Conservation (phyloP, 2,888 invertebrate genomes). For the Eilema sororculum region DNA sequence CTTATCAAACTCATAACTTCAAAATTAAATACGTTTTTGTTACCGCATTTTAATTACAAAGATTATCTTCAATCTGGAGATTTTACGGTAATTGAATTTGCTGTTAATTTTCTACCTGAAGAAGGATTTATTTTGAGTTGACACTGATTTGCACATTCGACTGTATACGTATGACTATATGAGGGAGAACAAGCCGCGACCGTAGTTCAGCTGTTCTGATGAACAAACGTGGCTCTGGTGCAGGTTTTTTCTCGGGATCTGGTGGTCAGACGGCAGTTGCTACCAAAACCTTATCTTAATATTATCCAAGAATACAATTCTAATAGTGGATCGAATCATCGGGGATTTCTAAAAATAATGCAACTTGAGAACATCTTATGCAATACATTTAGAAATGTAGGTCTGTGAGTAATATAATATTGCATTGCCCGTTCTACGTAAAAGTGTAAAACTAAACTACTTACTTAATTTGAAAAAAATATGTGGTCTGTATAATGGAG, state of each 20-base stretch:
- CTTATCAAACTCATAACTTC: slow-evolving; percentile 12
- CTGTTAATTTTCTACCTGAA: neutral
- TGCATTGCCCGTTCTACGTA: neutral
- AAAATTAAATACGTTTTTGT: slow-evolving; percentile 3
- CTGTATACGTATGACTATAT: too few relatives aligned
- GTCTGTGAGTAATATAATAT: neutral
- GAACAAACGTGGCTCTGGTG: neutral
- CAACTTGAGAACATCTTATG: neutral
- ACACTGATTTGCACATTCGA: too few relatives aligned
- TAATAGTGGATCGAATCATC: too few relatives aligned
- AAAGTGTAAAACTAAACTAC: too few relatives aligned
- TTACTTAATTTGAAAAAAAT: too few relatives aligned
- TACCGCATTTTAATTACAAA: neutral
- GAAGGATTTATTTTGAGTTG: neutral
- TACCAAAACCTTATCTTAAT: too few relatives aligned
- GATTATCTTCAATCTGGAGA: slow-evolving; percentile 1
- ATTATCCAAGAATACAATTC: too few relatives aligned
- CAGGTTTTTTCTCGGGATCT: too few relatives aligned
- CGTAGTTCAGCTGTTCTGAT: too few relatives aligned
- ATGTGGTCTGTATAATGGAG: too few relatives aligned
- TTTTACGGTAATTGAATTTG: slow-evolving; percentile 6
- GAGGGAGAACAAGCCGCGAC: too few relatives aligned
- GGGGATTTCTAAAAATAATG: neutral
- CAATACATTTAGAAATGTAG: neutral
- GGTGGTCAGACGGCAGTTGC: too few relatives aligned